Evolutionary conservation across 2,888 invertebrate species (phyloP).

Genomic region (Zygogramma bicolorata): DNA sequence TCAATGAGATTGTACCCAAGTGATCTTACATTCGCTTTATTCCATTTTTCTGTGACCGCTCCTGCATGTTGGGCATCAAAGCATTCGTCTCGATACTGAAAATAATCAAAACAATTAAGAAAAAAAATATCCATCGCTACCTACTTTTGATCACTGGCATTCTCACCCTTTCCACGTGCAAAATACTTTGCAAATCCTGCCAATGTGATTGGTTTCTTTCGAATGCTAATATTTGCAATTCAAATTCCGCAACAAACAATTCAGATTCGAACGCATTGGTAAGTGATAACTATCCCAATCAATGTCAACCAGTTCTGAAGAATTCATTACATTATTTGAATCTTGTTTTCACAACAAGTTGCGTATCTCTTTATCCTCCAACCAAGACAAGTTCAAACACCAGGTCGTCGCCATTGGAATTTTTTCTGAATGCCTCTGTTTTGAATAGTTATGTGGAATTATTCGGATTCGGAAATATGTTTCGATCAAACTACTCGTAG

Average conservation of each 20-base stretch:
- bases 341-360: conserved; percentile 7
- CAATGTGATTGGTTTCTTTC: background rate
- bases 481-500: no score
- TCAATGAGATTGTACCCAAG: no score
- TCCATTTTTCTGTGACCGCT: no score
- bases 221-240: background rate
- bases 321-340: conserved; percentile 4
- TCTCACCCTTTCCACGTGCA: no score
- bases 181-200: no score
- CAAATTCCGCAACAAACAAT: background rate
- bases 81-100: no score
- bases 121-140: no score
- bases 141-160: no score
- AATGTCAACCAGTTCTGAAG: conserved; percentile 20
- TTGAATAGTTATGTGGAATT: background rate
- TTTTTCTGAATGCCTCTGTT: background rate
- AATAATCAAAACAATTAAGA: no score
- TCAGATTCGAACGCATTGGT: background rate
- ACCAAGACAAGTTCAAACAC: background rate
- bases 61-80: no score
- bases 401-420: background rate
- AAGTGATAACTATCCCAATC: background rate
- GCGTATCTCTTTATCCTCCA: background rate
- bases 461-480: background rate
- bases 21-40: no score